Percentiles rank a stretch among this genome's conserved stretches.
These are phyloP conservation scores for Peromyscus aztecus DNA, from an alignment of 2,797 vertebrate genomes.

Conservation along the genomic window DNA sequence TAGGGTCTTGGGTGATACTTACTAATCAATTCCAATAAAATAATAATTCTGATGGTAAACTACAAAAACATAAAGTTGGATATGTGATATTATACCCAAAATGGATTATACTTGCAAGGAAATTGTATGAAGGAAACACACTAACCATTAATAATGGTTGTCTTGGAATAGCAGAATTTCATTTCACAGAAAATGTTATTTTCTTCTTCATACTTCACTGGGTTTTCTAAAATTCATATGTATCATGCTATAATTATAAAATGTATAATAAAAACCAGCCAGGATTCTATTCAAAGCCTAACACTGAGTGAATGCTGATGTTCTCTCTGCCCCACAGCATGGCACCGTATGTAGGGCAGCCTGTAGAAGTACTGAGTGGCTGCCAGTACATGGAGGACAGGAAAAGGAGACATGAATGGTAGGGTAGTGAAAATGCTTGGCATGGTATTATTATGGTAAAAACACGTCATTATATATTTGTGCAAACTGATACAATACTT, in stretches of 20 bases:
- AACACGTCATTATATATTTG: not conserved
- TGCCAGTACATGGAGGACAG: not conserved
- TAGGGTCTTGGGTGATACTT: not conserved
- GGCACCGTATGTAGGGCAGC: not conserved
- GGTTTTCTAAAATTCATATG: slow-evolving; percentile 48
- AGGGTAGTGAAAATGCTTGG: not conserved
- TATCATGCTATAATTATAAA: slow-evolving; percentile 34
- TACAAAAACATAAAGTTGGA: not conserved
- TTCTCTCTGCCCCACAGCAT: not conserved
- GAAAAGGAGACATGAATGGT: not conserved
- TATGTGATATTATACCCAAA: not conserved
- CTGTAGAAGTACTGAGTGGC: not conserved
- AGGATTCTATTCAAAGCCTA: not conserved
- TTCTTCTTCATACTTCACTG: slow-evolving; percentile 24
- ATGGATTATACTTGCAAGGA: not conserved
- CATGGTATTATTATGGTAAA: not conserved
- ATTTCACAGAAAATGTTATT: not conserved
- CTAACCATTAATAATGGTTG: not conserved
- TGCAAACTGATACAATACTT: not conserved
- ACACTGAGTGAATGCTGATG: slow-evolving; percentile 38
- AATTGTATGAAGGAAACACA: slow-evolving; percentile 6
- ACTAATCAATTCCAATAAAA: slow-evolving; percentile 30
- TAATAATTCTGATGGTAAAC: not conserved
- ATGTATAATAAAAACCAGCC: slow-evolving; percentile 3
- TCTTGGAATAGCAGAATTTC: slow-evolving; percentile 9